Base-by-base conservation (phyloP, 2,888 invertebrate genomes). In the Ochropleura leucogaster region DNA sequence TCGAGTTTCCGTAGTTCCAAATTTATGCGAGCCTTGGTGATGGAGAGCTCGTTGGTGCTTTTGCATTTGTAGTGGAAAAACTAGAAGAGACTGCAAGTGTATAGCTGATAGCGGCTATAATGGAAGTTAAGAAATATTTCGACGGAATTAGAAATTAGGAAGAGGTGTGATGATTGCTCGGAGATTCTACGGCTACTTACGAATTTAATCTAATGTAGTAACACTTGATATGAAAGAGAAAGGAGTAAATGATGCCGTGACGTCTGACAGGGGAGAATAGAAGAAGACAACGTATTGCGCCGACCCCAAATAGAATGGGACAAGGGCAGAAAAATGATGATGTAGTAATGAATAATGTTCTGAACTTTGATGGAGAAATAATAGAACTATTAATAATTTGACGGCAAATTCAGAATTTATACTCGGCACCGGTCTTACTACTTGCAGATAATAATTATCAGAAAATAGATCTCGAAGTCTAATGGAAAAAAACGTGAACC, bases 11-110 rank as follows among this genome's bases (percentile, higher is more conserved):
- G 59, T 68, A 47, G 55, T 60, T 70, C 63, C 42, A 68, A 83
- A 80, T 83, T 57, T 78, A 80, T 73, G 10, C 55, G 42, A 73
- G 10, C 20, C 68, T 80, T 62, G 64, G 10, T 53, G 80, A 70
- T 68, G 42, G n/a, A 68, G 64, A 40, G 14, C 16, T 49, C 5
- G 10, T 9, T 51, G 59, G n/a, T 62, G 18, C 4, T 68, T 67
- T 63, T 80, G 69, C 69, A 70, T 68, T 55, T 51, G 53, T 44
- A 68, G 64, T 10, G 20, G 57, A 72, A 67, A 67, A 67, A 59
- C 20, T 72, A 63, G 53, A 55, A 4, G 40, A 9, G 20, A 66
- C 14, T 16, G 30, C 7, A 63, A 68, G 44, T 49, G 3, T 3
- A 14, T 6, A 47, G 16, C 64, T 68, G 40, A 64, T 30, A 30